Conservation (phyloP, 2,113 vertebrate genomes). For the Paradoxurus hermaphroditus region DNA sequence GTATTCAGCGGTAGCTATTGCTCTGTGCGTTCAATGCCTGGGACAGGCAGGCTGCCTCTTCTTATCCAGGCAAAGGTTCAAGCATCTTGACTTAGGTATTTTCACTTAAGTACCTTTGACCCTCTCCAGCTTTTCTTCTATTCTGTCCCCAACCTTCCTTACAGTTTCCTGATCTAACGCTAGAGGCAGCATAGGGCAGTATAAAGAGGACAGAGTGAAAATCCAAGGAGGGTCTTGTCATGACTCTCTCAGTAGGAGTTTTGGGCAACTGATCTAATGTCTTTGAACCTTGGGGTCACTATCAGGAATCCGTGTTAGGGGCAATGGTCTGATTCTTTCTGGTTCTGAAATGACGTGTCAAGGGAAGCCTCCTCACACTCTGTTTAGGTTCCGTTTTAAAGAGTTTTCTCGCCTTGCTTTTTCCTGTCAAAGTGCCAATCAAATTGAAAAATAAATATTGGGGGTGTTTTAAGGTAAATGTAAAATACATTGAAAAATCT, state of each 20-base stretch:
- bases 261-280: background rate
- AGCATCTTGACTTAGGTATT: background rate
- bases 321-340: background rate
- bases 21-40: background rate
- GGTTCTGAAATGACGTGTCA: background rate
- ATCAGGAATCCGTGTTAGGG: background rate
- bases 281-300: background rate
- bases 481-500: constrained; percentile 32
- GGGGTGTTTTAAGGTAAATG: background rate
- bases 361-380: fast-evolving
- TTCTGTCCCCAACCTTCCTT: too few species aligned
- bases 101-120: background rate
- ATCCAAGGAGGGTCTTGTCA: background rate
- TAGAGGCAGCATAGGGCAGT: constrained; percentile 55
- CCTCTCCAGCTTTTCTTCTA: background rate
- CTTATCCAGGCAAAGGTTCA: background rate
- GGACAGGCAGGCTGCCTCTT: background rate
- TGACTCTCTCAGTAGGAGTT: background rate
- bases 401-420: background rate
- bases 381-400: background rate
- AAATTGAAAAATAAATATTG: background rate
- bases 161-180: background rate
- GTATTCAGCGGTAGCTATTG: background rate
- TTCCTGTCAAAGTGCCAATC: constrained; percentile 15
- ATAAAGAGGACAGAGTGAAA: background rate